These are phyloP conservation scores for Neuroterus valhalla DNA, from an alignment of 1,140 invertebrate genomes.

Conservation along the genomic window DNA sequence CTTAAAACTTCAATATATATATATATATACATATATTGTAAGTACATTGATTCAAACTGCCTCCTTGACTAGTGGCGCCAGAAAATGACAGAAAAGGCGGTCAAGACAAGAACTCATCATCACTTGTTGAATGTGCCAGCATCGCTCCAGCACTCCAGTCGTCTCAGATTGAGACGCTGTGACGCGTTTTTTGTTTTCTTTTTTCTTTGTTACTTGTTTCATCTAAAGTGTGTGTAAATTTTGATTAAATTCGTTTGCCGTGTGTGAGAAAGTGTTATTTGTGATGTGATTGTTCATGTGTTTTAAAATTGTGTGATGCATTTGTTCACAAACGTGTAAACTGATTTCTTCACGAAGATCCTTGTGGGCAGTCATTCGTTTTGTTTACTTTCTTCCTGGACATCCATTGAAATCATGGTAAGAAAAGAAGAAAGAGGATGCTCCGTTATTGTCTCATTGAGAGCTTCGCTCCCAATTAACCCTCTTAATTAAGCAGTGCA, in stretches of 20 bases:
- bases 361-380: neutral
- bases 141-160: neutral
- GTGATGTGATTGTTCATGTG: constrained; percentile 7
- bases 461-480: neutral
- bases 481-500: neutral
- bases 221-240: neutral
- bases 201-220: neutral
- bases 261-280: neutral
- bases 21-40: no score
- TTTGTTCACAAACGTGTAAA: neutral
- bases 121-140: constrained; percentile 15
- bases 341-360: neutral
- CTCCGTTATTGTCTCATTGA: neutral
- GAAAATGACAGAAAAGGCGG: neutral
- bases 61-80: constrained; percentile 13
- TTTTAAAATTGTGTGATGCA: neutral
- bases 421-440: neutral
- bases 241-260: neutral
- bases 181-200: constrained; percentile 14
- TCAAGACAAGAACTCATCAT: neutral
- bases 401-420: constrained; percentile 10
- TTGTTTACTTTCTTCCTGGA: constrained; percentile 11
- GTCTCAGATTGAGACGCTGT: constrained; percentile 18
- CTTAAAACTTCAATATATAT: no score
- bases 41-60: no score